Evolutionary conservation across 30 jellyfish, hydroid and myxozoan species (phyloP).

Genomic region (Pelagia noctiluca): DNA sequence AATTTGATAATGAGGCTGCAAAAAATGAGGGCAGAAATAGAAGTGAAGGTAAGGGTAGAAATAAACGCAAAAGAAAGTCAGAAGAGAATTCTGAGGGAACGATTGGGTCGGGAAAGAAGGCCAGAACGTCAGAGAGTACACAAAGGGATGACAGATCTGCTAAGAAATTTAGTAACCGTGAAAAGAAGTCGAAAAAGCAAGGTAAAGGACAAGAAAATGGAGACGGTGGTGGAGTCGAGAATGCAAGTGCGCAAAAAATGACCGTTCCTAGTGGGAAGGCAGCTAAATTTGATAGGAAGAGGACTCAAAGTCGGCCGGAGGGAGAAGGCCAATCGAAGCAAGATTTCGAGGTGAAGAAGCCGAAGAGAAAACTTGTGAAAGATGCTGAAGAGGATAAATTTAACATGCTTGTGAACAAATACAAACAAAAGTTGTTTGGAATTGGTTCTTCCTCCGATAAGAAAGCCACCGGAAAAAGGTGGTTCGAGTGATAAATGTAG

Average conservation of each 20-base stretch:
- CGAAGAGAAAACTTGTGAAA: slow-evolving; percentile 13
- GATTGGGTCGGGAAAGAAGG: not conserved
- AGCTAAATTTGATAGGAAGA: not conserved
- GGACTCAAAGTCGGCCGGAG: not conserved
- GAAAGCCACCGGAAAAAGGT: slow-evolving; percentile 35
- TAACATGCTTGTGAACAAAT: slow-evolving; percentile 52
- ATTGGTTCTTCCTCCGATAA: not conserved
- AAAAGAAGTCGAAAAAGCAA: slow-evolving; percentile 6
- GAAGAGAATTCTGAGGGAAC: not conserved
- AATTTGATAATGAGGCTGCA: too few species aligned
- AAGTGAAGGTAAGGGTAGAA: slow-evolving; percentile 4
- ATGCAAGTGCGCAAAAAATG: not conserved
- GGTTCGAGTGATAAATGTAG: slow-evolving; percentile 80
- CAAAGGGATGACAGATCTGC: not conserved
- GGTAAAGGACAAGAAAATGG: not conserved
- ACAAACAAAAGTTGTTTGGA: slow-evolving; percentile 62
- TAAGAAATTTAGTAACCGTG: too few species aligned
- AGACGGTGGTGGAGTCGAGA: not conserved
- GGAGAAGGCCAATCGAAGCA: not conserved
- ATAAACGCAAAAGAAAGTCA: slow-evolving; percentile 5
- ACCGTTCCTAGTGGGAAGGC: too few species aligned
- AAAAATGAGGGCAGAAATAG: slow-evolving; percentile 20
- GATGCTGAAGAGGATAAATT: slow-evolving; percentile 67
- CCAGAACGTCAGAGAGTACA: not conserved
- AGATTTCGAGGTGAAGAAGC: slow-evolving; percentile 14